phyloP scores from a whole-genome alignment of 2,888 invertebrate species.

The Acanthosepion lycidas region DNA sequence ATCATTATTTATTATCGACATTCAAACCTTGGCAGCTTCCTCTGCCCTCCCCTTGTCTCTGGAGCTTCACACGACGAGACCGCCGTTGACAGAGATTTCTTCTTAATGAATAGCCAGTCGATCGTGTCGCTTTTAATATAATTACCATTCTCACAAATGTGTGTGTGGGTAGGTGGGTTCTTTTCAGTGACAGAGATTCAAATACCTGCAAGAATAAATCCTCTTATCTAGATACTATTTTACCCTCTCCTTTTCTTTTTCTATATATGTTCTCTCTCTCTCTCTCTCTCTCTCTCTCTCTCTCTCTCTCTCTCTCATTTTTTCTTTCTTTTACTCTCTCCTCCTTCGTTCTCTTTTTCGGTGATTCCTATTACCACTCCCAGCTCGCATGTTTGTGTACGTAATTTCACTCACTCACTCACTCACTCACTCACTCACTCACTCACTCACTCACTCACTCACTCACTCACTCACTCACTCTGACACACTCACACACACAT shows the following conservation, averaged over 20 bases:
- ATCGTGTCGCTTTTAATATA: not conserved
- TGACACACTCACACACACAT: no score
- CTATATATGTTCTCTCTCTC: not conserved
- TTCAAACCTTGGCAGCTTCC: not conserved
- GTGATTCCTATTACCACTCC: no score
- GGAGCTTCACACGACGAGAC: no score
- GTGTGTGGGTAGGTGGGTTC: not conserved
- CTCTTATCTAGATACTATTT: not conserved
- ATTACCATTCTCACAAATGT: not conserved
- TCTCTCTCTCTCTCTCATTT: not conserved
- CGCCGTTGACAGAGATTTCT: not conserved
- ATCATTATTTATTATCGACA: slow-evolving; percentile 33
- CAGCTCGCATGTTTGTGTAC: no score
- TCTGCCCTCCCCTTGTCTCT: not conserved
- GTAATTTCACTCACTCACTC: no score
- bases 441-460: no score
- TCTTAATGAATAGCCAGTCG: not conserved
- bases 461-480: no score
- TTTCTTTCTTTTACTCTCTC: not conserved
- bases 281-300: not conserved
- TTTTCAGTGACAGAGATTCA: not conserved
- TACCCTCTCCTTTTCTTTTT: not conserved
- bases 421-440: no score
- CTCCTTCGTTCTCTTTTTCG: not conserved
- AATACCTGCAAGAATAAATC: not conserved